Percentiles rank a stretch among this genome's conserved stretches.
phyloP scores from a whole-genome alignment of 2,888 invertebrate genomes.

The Electrophaes corylata region DNA sequence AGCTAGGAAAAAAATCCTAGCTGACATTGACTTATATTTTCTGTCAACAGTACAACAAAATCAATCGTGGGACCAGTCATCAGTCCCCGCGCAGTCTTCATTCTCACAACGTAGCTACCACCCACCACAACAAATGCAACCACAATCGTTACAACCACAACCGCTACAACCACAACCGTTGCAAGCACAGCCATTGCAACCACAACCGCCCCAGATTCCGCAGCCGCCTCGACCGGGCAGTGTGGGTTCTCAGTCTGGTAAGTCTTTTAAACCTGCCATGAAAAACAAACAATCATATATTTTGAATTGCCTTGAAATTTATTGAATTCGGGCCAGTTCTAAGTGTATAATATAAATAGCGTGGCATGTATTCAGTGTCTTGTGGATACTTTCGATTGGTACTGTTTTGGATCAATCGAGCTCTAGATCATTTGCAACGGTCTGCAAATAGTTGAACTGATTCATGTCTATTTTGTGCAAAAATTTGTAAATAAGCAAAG shows the following conservation, averaged over 20 bases:
- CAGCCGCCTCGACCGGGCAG: conserved; percentile 63
- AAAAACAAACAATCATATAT: too few species aligned
- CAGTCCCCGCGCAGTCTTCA: conserved; percentile 41
- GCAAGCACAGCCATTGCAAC: conserved; percentile 34
- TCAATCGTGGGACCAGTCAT: conserved; percentile 44
- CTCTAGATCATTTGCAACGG: too few species aligned
- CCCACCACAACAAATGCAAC: not conserved
- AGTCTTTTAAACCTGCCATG: conserved; percentile 3
- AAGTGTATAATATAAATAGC: not conserved
- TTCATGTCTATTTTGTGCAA: too few species aligned
- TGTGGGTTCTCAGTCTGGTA: conserved; percentile 61
- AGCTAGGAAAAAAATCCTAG: not conserved
- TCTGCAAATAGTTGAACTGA: too few species aligned
- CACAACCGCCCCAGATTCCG: conserved; percentile 38
- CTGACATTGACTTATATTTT: not conserved
- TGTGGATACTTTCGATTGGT: too few species aligned
- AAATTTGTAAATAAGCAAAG: too few species aligned
- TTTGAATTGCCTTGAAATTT: too few species aligned
- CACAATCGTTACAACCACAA: conserved; percentile 33
- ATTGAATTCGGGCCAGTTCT: too few species aligned
- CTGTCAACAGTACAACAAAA: conserved; percentile 10
- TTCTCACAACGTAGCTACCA: conserved; percentile 32
- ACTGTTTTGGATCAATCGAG: too few species aligned
- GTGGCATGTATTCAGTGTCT: too few species aligned
- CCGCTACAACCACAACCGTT: conserved; percentile 21